Percentiles rank a stretch among this genome's conserved stretches.
Conservation (phyloP, 2,113 vertebrate genomes). For the Tragelaphus buxtoni region DNA sequence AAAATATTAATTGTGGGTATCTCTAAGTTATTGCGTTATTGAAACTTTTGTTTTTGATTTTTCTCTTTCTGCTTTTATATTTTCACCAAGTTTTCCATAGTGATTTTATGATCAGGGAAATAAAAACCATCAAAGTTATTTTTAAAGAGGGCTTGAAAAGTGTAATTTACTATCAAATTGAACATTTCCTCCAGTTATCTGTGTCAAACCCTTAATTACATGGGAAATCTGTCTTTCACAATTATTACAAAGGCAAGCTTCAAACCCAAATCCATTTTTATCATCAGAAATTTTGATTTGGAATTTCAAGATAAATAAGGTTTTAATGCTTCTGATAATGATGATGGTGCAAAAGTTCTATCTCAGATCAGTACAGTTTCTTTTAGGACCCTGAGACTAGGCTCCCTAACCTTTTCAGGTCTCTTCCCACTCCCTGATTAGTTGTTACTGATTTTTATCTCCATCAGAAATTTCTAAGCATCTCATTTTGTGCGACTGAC, state of each 20-base stretch:
- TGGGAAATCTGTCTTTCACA: neutral
- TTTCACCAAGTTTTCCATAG: neutral
- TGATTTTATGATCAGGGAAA: neutral
- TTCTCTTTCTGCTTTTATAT: neutral
- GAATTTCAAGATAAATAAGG: neutral
- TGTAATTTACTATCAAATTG: neutral
- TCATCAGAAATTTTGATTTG: slow-evolving; percentile 13
- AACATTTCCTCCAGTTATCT: neutral
- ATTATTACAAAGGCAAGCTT: neutral
- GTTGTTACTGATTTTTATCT: neutral
- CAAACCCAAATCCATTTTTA: neutral
- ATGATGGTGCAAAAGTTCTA: neutral
- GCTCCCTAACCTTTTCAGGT: neutral
- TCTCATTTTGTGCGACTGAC: neutral
- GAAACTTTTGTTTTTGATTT: neutral
- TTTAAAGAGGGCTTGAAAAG: neutral
- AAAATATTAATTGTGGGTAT: neutral
- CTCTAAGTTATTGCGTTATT: neutral
- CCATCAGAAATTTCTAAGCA: neutral
- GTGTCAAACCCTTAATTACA: neutral
- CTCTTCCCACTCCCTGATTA: neutral
- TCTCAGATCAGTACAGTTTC: neutral
- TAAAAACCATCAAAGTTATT: neutral
- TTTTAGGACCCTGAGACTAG: neutral
- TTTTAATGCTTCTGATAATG: neutral